Base-by-base conservation (phyloP, 2,888 invertebrate species). In the Thalpophila matura region DNA sequence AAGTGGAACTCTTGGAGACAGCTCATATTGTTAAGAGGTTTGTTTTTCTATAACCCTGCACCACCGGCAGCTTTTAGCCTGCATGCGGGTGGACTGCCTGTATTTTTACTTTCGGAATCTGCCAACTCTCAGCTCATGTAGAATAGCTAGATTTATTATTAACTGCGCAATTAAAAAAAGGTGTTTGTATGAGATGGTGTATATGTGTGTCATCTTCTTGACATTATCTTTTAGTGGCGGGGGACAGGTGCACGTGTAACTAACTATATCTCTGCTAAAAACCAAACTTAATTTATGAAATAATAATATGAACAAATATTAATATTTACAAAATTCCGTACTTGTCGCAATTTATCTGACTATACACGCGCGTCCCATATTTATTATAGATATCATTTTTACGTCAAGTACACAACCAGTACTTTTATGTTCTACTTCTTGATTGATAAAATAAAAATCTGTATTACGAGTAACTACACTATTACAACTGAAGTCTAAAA, bases 361-460 rank as follows among this genome's bases (percentile, higher is more conserved):
- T 27, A 4, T 66, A 56, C 31, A 45, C 45, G 67, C 65, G 38
- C 69, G 31, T 40, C 60, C 33, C 18, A 27, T 38, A 50, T 60
- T 49, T 65, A 45, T 24, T 45, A 67, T 56, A 43, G 40, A 45
- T 45, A 38, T 69, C 1, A 50, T 24, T 38, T 65, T 45, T 45
- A 42, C 37, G 59, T 58, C 47, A 43, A 26, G 33, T 37, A 45
- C 31, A 40, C 31, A 6, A n/a, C n/a, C n/a, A n/a, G 10, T 16
- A 60, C 37, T 50, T 45, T 38, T 45, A 68, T 33, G 43, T 35
- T 61, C 26, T 29, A 47, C 10, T 53, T 61, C 33, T 7, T 12
- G 35, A 6, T n/a, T 22, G 14, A 53, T 70, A 66, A 31, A 62
- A 50, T 14, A 18, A 14, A 27, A n/a, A 27, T 33, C 6, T 7